Conservation (phyloP, 1,140 invertebrate species). For the Hydropsyche tenuis region DNA sequence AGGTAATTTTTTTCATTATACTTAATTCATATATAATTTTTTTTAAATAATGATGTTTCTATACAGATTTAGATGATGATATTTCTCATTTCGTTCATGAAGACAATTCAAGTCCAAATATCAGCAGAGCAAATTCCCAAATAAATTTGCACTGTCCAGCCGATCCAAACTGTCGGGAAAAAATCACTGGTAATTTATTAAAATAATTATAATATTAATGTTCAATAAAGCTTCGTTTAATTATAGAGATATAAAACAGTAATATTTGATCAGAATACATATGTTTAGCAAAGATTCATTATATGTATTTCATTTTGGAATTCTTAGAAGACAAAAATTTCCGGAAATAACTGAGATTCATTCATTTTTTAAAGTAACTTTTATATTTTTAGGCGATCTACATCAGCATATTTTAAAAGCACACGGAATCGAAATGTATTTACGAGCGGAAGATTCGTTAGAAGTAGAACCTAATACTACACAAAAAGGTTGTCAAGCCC, state of each 20-base stretch:
- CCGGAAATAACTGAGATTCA: too few species aligned
- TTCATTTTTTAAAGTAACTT: neutral
- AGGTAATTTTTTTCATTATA: neutral
- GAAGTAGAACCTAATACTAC: neutral
- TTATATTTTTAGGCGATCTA: conserved; percentile 31
- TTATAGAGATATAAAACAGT: neutral
- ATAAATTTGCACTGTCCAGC: neutral
- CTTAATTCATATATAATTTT: neutral
- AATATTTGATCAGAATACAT: too few species aligned
- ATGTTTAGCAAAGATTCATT: too few species aligned
- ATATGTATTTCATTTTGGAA: too few species aligned
- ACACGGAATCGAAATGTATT: neutral
- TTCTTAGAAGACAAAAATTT: too few species aligned
- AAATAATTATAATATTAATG: too few species aligned
- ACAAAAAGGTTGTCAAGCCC: neutral
- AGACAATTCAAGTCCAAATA: neutral
- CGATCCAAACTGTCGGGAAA: conserved; percentile 3
- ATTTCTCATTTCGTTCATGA: neutral
- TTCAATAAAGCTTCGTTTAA: neutral
- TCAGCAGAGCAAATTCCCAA: neutral
- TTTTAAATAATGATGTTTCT: neutral
- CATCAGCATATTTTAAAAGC: conserved; percentile 30
- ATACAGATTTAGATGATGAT: conserved; percentile 6
- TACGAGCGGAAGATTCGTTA: neutral
- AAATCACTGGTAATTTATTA: neutral